Evolutionary conservation across 1,140 invertebrate species (phyloP), one percentile per base, ranked within the genome.

Genomic region (Ephestia elutella): DNA sequence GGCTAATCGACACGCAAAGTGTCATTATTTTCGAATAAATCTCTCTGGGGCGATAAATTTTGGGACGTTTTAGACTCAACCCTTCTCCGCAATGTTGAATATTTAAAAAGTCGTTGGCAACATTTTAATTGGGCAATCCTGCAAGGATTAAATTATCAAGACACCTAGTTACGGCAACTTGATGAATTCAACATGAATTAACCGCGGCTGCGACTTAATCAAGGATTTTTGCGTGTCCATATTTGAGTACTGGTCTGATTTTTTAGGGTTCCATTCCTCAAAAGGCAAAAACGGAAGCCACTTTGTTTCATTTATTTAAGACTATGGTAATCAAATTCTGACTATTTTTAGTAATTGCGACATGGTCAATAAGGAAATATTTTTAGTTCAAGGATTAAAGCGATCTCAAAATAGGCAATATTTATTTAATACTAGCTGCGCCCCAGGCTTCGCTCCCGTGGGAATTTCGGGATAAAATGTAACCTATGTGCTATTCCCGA

Each of bases 61-160:
- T 73, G 64, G 64, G 76, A 71, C 71, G 77, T 85, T 85, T 85
- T 84, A 79, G 66, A 68, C 75, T 77, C 76, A 85, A 84, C 80
- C 82, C 85, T 76, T 85, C 71, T 56, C 59, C 62, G 50, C 62
- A 32, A 68, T 59, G 58, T 66, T 87, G 82, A 87, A 87, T 87
- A 87, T 87, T 87, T 87, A 86, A 87, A 87, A 87, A 87, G 81
- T 86, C 85, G 80, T 87, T 86, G 80, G 73, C 68, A 84, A 87
- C 78, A 80, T 82, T 85, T 85, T 87, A 85, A 86, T 87, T 85
- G 85, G 83, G 78, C 80, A 83, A 85, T 84, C 78, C 81, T 73
- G 83, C 58, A 73, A 78, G 80, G 83, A 87, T 87, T 87, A 87
- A 86, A 87, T 87, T 87, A 86, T 87, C 80, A 87, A 87, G 85